phyloP scores from a whole-genome alignment of 2,113 vertebrate genomes.

The Labeo rohita region DNA sequence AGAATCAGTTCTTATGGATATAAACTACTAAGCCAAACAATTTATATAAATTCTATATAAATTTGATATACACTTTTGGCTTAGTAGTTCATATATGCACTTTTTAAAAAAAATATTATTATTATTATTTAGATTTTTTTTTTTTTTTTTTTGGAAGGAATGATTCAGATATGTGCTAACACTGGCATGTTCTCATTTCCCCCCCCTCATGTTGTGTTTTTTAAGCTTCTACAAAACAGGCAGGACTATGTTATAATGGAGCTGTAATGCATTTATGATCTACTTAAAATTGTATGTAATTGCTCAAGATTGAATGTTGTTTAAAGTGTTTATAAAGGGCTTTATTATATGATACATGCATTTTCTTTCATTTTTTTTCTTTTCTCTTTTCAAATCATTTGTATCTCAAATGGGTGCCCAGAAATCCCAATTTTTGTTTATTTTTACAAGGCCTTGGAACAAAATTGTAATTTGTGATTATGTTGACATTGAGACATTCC shows the following conservation, averaged over 20 bases:
- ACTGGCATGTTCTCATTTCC: no score
- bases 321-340: not conserved
- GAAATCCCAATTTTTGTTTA: not conserved
- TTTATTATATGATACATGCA: not conserved
- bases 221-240: not conserved
- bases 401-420: not conserved
- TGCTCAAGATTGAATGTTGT: not conserved
- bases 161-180: no score
- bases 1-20: not conserved
- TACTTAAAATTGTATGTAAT: not conserved
- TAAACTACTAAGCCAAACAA: not conserved
- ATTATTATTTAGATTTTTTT: no score
- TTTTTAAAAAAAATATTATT: no score
- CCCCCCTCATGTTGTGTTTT: no score
- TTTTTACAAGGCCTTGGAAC: not conserved
- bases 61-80: no score
- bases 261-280: not conserved
- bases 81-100: no score
- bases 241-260: not conserved
- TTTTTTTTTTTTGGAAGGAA: no score
- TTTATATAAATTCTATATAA: no score
- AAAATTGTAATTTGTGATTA: not conserved
- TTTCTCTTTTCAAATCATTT: not conserved
- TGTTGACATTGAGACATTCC: not conserved
- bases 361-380: slow-evolving; percentile 16